These are phyloP conservation scores for Passer domesticus DNA, from an alignment of 2,113 vertebrate species.

Conservation along the genomic window DNA sequence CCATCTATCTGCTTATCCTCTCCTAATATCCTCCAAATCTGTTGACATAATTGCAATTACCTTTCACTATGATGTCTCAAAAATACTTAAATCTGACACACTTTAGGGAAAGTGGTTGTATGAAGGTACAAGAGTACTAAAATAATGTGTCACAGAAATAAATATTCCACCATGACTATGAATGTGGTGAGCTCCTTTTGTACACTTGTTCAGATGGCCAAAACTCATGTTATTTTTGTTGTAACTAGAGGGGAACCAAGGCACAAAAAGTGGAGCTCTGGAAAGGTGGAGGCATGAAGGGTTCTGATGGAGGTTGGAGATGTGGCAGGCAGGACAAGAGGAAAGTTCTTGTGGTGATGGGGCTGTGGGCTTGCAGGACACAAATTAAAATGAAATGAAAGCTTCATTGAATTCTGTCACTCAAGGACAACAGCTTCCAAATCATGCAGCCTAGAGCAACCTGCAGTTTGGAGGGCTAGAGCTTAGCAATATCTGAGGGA, in stretches of 20 bases:
- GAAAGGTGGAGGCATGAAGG: background rate
- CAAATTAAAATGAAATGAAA: background rate
- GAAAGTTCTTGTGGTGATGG: background rate
- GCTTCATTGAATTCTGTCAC: background rate
- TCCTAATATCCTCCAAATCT: constrained; percentile 2
- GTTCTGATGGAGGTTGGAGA: background rate
- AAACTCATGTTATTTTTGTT: background rate
- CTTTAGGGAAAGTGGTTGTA: background rate
- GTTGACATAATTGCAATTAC: background rate
- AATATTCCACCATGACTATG: background rate
- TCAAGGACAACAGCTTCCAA: background rate
- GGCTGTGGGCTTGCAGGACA: background rate
- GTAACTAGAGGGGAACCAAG: background rate
- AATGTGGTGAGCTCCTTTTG: background rate
- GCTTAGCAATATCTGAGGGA: background rate
- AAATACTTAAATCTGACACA: background rate
- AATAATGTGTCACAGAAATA: background rate
- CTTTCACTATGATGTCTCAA: background rate
- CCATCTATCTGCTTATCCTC: background rate
- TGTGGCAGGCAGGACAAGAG: background rate
- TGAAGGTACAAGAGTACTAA: background rate
- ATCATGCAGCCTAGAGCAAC: background rate
- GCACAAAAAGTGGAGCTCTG: background rate
- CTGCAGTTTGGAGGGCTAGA: background rate
- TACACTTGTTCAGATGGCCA: background rate